Conservation (phyloP, 1,140 invertebrate genomes). For the Cydia splendana region DNA sequence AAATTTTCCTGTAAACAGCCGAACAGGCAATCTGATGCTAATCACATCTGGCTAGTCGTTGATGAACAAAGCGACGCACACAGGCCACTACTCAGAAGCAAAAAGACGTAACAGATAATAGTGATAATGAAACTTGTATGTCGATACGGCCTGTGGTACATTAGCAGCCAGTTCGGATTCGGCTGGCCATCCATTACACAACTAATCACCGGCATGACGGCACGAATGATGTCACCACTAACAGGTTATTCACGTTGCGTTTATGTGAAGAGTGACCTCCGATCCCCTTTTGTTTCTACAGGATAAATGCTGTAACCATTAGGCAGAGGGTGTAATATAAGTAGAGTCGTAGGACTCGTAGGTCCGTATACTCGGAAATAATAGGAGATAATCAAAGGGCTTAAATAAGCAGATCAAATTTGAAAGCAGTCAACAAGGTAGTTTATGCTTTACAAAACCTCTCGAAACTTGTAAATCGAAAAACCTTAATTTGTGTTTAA, state of each 20-base stretch:
- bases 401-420: too few relatives aligned
- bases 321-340: background rate
- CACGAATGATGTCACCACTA: background rate
- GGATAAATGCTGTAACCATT: background rate
- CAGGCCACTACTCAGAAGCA: background rate
- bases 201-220: conserved; percentile 9
- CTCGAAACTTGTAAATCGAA: too few relatives aligned
- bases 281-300: background rate
- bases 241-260: background rate
- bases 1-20: background rate
- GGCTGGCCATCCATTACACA: background rate
- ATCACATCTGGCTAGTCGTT: background rate
- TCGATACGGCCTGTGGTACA: background rate
- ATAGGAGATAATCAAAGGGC: too few relatives aligned
- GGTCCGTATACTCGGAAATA: too few relatives aligned
- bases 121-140: background rate
- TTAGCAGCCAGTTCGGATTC: background rate
- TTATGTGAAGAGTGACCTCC: background rate
- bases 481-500: too few relatives aligned
- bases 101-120: background rate
- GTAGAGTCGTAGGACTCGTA: too few relatives aligned
- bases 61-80: background rate
- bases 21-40: background rate
- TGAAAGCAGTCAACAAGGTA: too few relatives aligned
- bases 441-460: too few relatives aligned